Percentiles rank a stretch among this genome's conserved stretches.
Evolutionary conservation across 2,113 vertebrate species (phyloP).

Genomic region (Indri indri): DNA sequence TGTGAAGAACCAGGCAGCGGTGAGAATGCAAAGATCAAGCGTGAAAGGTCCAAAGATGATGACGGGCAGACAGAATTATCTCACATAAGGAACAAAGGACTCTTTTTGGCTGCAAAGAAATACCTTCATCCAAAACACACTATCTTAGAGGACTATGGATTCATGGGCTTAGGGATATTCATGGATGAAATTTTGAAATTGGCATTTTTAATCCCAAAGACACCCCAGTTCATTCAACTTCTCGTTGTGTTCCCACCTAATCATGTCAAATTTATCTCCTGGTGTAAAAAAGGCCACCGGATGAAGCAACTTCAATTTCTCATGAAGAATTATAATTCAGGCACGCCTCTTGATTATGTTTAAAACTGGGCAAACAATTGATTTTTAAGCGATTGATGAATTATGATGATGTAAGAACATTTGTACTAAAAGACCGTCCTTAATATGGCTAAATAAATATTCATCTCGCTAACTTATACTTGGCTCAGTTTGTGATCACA

Average conservation of each 20-base stretch:
- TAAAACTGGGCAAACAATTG: constrained; percentile 11
- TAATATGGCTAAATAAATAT: constrained; percentile 49
- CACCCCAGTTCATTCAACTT: not conserved
- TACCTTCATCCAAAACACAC: not conserved
- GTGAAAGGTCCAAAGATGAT: not conserved
- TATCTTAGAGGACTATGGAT: not conserved
- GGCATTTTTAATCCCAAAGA: not conserved
- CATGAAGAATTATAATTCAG: not conserved
- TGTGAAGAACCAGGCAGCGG: rapidly evolving
- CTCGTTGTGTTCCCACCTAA: not conserved
- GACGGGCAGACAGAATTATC: not conserved
- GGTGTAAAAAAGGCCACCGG: not conserved
- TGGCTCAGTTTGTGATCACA: not conserved
- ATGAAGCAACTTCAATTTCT: not conserved
- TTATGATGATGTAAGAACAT: constrained; percentile 7
- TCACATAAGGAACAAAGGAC: not conserved
- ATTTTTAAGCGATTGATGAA: constrained; percentile 32
- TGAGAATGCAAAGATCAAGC: not conserved
- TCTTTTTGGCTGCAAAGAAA: not conserved
- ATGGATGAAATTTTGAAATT: not conserved
- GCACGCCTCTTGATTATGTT: constrained; percentile 34
- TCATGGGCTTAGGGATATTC: not conserved
- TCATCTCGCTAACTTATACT: not conserved
- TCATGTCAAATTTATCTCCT: not conserved
- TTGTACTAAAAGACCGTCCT: not conserved